Evolutionary conservation across 53 echinoderm and acorn worm genomes (phyloP).

Genomic region (Paelopatides confundens): DNA sequence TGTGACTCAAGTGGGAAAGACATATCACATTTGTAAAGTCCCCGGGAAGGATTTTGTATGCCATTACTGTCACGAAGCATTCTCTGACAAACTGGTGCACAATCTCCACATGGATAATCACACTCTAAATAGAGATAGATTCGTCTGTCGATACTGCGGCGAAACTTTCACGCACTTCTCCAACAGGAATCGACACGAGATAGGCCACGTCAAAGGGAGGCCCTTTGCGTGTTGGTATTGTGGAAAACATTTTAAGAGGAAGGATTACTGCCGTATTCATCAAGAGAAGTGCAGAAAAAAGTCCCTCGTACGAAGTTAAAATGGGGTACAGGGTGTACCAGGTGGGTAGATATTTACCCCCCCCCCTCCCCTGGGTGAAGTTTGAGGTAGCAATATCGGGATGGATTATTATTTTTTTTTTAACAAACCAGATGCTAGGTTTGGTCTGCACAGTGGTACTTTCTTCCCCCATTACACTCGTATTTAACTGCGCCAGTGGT

Average conservation of each 20-base stretch:
- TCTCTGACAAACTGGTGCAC: neutral
- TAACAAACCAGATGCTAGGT: no score
- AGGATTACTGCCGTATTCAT: conserved; percentile 1
- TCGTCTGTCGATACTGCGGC: conserved; percentile 4
- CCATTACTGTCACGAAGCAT: conserved; percentile 33
- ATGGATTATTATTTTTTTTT: no score
- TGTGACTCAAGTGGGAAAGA: conserved; percentile 23
- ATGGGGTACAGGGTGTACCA: no score
- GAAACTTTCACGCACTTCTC: neutral
- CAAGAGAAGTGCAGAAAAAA: neutral
- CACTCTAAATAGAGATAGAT: neutral
- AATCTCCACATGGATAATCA: neutral
- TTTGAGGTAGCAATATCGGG: no score
- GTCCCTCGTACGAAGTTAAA: neutral
- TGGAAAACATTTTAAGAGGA: conserved; percentile 14
- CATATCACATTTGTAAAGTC: conserved; percentile 14
- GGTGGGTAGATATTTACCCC: no score
- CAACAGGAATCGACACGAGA: conserved; percentile 16
- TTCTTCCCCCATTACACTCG: no score
- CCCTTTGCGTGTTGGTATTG: conserved; percentile 10
- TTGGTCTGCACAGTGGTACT: no score
- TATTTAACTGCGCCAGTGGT: no score
- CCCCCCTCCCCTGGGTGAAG: no score
- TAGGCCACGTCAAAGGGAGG: conserved; percentile 20
- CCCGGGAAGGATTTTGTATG: neutral